Conservation (phyloP, 2,888 invertebrate species). For the Vesta saturnalis region DNA sequence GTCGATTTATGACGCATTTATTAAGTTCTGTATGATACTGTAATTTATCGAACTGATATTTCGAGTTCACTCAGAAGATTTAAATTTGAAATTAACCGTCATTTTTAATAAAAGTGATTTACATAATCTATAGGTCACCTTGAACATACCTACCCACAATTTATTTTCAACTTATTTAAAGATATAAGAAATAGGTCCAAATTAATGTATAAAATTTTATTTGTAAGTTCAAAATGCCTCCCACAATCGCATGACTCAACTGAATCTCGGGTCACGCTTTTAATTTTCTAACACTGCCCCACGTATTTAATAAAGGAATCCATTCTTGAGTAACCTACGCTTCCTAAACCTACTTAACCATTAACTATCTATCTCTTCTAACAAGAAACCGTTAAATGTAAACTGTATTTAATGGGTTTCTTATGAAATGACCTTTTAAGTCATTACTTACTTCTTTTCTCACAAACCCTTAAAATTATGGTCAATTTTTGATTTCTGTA, state of each 20-base stretch:
- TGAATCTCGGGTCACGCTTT: slow-evolving; percentile 21
- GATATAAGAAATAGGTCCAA: too few relatives aligned
- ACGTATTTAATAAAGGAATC: slow-evolving; percentile 16
- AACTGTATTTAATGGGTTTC: too few relatives aligned
- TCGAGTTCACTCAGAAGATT: too few relatives aligned
- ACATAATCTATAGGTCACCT: slow-evolving; percentile 9
- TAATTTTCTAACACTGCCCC: slow-evolving; percentile 23
- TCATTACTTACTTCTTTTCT: too few relatives aligned
- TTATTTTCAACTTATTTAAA: not conserved
- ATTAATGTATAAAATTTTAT: not conserved
- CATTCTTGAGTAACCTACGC: slow-evolving; percentile 22
- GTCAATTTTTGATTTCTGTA: too few relatives aligned
- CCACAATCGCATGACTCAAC: slow-evolving; percentile 26
- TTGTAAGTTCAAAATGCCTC: slow-evolving; percentile 11
- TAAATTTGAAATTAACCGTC: too few relatives aligned
- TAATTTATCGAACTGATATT: too few relatives aligned
- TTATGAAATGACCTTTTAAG: too few relatives aligned
- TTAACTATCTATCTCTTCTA: slow-evolving; percentile 17
- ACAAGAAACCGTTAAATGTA: slow-evolving; percentile 16
- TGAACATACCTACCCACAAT: not conserved
- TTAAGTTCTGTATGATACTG: too few relatives aligned
- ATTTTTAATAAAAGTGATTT: not conserved
- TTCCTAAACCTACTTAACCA: slow-evolving; percentile 19
- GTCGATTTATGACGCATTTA: too few relatives aligned
- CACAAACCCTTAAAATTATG: too few relatives aligned